These are phyloP conservation scores for Pelagia noctiluca DNA, from an alignment of 30 jellyfish, hydroid and myxozoan genomes.

Conservation along the genomic window DNA sequence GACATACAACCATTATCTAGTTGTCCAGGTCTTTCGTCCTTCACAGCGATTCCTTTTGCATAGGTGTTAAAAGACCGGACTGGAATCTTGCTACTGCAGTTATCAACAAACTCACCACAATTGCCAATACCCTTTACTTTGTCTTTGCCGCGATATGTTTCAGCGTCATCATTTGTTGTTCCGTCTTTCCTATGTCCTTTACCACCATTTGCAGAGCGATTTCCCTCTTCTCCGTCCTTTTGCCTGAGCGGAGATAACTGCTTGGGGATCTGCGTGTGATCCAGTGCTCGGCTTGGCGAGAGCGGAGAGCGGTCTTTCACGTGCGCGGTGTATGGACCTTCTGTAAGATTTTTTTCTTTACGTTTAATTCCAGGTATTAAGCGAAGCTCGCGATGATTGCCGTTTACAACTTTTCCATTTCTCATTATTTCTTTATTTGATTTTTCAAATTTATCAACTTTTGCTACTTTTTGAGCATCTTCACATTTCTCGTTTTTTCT, in stretches of 20 bases:
- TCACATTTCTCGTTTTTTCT: neutral
- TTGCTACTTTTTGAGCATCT: neutral
- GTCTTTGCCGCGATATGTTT: no score
- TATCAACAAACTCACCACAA: neutral
- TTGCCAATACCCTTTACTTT: no score
- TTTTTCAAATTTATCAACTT: neutral
- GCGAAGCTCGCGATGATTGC: no score
- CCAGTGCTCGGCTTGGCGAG: no score
- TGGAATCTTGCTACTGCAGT: constrained; percentile 15
- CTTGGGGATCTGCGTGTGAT: no score
- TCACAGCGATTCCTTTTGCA: constrained; percentile 1
- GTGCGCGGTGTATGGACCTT: constrained; percentile 64
- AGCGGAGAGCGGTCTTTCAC: constrained; percentile 27
- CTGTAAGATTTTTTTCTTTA: neutral
- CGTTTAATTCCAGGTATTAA: no score
- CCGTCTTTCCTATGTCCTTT: no score
- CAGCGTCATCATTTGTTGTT: no score
- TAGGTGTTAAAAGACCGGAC: constrained; percentile 15
- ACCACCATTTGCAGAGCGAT: no score
- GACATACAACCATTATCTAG: constrained; percentile 23
- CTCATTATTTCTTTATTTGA: neutral
- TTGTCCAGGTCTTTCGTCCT: neutral
- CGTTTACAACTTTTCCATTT: neutral
- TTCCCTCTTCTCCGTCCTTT: no score
- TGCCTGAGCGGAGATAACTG: no score